Conservation (phyloP, 92 coral and sea anemone species). For the Zoanthus gigantus region DNA sequence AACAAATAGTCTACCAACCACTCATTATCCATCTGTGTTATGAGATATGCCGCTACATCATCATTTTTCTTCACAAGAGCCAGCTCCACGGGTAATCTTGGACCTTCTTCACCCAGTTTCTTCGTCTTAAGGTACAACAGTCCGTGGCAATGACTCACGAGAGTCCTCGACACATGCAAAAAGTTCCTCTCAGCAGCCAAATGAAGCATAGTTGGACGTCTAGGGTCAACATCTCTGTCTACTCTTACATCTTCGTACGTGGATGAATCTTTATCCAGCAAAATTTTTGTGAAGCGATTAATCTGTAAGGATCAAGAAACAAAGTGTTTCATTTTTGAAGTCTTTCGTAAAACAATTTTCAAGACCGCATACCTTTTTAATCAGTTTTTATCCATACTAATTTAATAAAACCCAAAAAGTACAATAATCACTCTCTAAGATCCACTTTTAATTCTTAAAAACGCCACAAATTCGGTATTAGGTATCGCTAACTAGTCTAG, state of each 20-base stretch:
- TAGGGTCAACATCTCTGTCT: slow-evolving; percentile 54
- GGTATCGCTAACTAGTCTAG: no score
- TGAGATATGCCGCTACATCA: slow-evolving; percentile 75
- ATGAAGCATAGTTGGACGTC: slow-evolving; percentile 73
- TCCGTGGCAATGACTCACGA: slow-evolving; percentile 76
- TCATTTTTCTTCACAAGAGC: slow-evolving; percentile 71
- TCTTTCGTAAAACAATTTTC: no score
- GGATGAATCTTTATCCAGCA: slow-evolving; percentile 74
- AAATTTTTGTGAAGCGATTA: slow-evolving; percentile 71
- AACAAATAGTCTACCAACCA: slow-evolving; percentile 52
- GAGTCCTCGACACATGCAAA: slow-evolving; percentile 71
- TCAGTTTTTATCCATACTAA: no score
- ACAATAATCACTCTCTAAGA: no score
- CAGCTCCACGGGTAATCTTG: slow-evolving; percentile 71
- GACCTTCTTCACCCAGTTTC: slow-evolving; percentile 61
- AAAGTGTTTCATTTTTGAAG: not conserved
- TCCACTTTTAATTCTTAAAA: no score
- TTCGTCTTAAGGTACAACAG: slow-evolving; percentile 71
- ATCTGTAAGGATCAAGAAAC: slow-evolving; percentile 49
- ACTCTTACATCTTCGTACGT: slow-evolving; percentile 81
- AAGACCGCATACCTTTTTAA: no score
- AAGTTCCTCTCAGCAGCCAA: slow-evolving; percentile 81
- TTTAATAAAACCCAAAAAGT: no score
- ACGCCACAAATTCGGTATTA: no score
- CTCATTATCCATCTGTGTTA: slow-evolving; percentile 77